These are phyloP conservation scores for Chloebia gouldiae DNA, from an alignment of 2,113 vertebrate genomes.

Conservation along the genomic window DNA sequence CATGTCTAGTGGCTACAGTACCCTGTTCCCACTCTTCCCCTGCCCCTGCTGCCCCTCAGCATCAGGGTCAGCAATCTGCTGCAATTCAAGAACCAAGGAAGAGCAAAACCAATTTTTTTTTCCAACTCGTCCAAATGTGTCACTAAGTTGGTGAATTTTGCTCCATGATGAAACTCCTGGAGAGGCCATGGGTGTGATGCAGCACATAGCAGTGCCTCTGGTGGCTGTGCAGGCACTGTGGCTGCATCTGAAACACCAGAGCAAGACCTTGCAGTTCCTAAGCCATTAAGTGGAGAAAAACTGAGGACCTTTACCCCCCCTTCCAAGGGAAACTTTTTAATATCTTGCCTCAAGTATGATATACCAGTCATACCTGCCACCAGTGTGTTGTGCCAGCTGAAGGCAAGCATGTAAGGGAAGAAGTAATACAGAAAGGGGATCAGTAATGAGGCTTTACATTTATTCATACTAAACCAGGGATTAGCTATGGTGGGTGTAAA, in stretches of 20 bases:
- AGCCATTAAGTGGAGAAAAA: background rate
- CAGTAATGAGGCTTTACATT: background rate
- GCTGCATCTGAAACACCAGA: background rate
- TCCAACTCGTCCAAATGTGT: background rate
- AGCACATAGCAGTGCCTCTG: background rate
- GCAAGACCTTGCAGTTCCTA: background rate
- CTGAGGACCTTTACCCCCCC: fast-evolving
- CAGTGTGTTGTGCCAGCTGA: background rate
- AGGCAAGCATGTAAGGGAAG: background rate
- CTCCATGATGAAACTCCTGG: background rate
- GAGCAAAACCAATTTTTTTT: background rate
- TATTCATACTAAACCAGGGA: background rate
- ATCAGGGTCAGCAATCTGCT: background rate
- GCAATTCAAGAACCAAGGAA: background rate
- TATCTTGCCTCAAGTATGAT: background rate
- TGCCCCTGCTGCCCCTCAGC: background rate
- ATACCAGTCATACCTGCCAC: background rate
- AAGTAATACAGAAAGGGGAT: background rate
- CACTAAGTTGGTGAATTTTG: background rate
- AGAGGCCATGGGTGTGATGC: background rate
- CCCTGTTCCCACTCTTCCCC: background rate
- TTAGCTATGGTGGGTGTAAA: background rate
- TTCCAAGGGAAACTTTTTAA: background rate
- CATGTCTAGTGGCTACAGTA: background rate
- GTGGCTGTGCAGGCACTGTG: background rate